These are phyloP conservation scores for Laothoe populi DNA, from an alignment of 2,888 invertebrate genomes.

Conservation along the genomic window DNA sequence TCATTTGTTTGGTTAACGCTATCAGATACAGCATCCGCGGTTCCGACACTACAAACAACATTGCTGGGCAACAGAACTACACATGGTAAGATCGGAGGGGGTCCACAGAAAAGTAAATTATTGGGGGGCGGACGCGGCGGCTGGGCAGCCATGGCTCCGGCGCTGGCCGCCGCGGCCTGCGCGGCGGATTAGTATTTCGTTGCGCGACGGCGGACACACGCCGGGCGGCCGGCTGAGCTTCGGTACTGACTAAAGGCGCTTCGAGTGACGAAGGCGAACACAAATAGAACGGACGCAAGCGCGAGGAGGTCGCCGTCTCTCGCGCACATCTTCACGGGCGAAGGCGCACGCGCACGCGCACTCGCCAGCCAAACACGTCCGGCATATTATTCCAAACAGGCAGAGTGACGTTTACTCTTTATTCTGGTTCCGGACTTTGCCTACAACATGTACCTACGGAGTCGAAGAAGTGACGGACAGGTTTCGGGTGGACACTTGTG, in stretches of 20 bases:
- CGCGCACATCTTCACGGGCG: slow-evolving; percentile 83
- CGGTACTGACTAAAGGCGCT: slow-evolving; percentile 83
- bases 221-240: slow-evolving; percentile 80
- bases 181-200: slow-evolving; percentile 67
- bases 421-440: slow-evolving; percentile 77
- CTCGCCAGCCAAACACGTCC: slow-evolving; percentile 79
- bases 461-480: slow-evolving; percentile 53
- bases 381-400: slow-evolving; percentile 73
- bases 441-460: slow-evolving; percentile 55
- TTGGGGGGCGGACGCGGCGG: slow-evolving; percentile 78
- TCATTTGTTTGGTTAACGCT: slow-evolving; percentile 62
- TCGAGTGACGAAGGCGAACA: slow-evolving; percentile 83
- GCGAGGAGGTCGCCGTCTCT: slow-evolving; percentile 84
- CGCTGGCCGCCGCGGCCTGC: slow-evolving; percentile 69
- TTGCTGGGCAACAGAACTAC: slow-evolving; percentile 81
- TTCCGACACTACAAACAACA: slow-evolving; percentile 48
- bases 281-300: slow-evolving; percentile 84
- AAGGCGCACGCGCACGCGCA: slow-evolving; percentile 83
- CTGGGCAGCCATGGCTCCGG: slow-evolving; percentile 79
- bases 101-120: slow-evolving; percentile 79
- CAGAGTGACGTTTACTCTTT: slow-evolving; percentile 77
- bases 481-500: slow-evolving; percentile 76
- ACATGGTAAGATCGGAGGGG: slow-evolving; percentile 77
- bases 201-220: slow-evolving; percentile 70
- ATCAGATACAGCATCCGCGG: slow-evolving; percentile 49